Base-by-base conservation (phyloP, 2,888 invertebrate genomes). In the Notocelia uddmanniana region DNA sequence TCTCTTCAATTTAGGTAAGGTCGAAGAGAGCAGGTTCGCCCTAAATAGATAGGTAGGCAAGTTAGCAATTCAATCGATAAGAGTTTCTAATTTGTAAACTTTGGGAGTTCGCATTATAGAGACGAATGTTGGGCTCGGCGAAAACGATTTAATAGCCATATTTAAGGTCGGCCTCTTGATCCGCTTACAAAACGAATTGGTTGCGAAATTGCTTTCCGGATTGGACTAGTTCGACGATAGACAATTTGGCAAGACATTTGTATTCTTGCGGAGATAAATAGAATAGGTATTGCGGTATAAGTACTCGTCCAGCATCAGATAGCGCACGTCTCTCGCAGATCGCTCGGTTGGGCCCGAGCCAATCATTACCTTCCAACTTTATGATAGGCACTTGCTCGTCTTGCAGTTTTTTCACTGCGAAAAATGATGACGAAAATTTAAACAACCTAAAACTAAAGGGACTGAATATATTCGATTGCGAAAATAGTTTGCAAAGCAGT, bases 221-320 rank as follows among this genome's bases (percentile, higher is more conserved):
- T 93, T 91, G 93, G 90, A 91, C 91, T 89, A 91, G 91, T 92
- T 90, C 85, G 88, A 88, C 85, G 89, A 89, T 86, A 92, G 92
- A 93, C 93, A 90, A 92, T 92, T 93, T 92, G 91, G 92, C 91
- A 90, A 91, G 92, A 88, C 91, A 93, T 93, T 93, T 93, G 92
- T 93, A 92, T 93, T 93, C 92, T 87, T 87, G 87, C 79, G 83
- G 88, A 92, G 91, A 91, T 91, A 92, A 93, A 93, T 93, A 89
- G 92, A 91, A 87, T 87, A 63, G 64, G 60, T 66, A 60, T 59
- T 60, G 62, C 48, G 62, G 37, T 62, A 55, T 63, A 64, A 62
- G 63, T 68, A 57, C 60, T 89, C 88, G 88, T 85, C 84, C 86
- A 88, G 85, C 87, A 91, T 91, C 91, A 88, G 92, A 92, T 92